phyloP scores from a whole-genome alignment of 2,113 vertebrate species.

The Boulengeromyrus knoepffleri region DNA sequence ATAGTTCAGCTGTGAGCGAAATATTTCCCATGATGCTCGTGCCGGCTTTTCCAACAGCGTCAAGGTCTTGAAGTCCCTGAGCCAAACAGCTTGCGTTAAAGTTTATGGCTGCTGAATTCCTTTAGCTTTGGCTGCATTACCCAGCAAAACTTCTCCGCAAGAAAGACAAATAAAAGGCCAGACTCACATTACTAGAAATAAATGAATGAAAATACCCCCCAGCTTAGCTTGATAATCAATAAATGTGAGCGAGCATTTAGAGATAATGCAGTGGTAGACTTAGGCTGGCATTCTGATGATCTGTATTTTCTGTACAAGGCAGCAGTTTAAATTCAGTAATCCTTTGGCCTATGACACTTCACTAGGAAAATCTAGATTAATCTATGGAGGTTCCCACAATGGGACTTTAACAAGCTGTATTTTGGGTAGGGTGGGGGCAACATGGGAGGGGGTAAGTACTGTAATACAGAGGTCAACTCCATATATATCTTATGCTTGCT shows the following conservation, averaged over 20 bases:
- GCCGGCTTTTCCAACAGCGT: background rate
- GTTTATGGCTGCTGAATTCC: background rate
- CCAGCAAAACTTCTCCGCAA: background rate
- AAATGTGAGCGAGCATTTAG: background rate
- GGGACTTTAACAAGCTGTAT: background rate
- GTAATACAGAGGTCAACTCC: background rate
- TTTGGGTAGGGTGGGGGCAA: background rate
- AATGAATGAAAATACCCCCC: background rate
- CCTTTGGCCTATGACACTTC: background rate
- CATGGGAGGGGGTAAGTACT: background rate
- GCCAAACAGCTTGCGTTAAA: background rate
- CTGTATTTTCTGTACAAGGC: background rate
- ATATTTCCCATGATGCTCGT: background rate
- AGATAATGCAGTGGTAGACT: background rate
- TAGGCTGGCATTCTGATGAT: background rate
- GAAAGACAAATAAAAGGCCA: background rate
- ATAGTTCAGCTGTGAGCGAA: background rate
- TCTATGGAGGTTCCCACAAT: background rate
- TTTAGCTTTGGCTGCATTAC: background rate
- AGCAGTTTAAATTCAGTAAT: background rate
- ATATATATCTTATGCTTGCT: background rate
- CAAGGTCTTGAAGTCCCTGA: background rate
- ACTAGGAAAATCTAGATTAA: background rate
- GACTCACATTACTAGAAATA: background rate
- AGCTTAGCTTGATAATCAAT: background rate